Evolutionary conservation across 2,797 vertebrate genomes (phyloP).

Genomic region (Falco columbarius): DNA sequence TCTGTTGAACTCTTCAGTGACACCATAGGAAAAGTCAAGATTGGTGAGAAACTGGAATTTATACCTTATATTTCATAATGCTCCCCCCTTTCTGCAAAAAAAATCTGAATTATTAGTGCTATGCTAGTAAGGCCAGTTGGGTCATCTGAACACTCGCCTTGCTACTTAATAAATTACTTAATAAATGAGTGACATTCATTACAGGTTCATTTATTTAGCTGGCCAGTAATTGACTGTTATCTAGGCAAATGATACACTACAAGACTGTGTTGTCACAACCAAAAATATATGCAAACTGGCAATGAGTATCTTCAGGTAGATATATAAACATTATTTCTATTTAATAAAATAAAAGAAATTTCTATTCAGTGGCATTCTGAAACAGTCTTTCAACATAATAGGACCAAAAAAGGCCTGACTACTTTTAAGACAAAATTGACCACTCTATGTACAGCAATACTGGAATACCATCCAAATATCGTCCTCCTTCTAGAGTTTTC

Average conservation of each 20-base stretch:
- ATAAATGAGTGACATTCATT: neutral
- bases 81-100: neutral
- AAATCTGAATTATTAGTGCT: neutral
- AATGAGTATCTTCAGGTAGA: neutral
- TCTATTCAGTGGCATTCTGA: neutral
- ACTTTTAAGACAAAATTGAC: neutral
- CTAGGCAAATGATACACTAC: neutral
- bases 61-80: neutral
- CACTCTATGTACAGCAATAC: neutral
- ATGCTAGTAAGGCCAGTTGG: neutral
- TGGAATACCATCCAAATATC: neutral
- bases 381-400: neutral
- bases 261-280: neutral
- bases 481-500: neutral
- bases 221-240: neutral
- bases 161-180: neutral
- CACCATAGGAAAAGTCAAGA: neutral
- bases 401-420: accelerated
- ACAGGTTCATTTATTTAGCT: neutral
- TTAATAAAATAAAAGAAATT: neutral
- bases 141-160: neutral
- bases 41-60: neutral
- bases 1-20: neutral
- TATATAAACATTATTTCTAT: no score
- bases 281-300: neutral